Percentiles rank a stretch among this genome's conserved stretches.
These are phyloP conservation scores for Coregonus suidteri DNA, from an alignment of 2,797 vertebrate species.

Conservation along the genomic window DNA sequence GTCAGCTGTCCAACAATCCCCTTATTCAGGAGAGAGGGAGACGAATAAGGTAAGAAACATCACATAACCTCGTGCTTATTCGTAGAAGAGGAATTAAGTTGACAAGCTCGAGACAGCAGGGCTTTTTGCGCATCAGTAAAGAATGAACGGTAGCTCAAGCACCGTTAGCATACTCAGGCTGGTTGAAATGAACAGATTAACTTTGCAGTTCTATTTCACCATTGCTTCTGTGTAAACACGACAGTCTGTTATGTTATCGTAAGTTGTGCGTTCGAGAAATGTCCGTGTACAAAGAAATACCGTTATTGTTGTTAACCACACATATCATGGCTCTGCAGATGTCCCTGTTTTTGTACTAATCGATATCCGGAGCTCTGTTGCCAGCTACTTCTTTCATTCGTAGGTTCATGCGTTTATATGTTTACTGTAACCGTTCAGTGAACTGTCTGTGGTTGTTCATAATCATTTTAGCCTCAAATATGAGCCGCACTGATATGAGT, in stretches of 20 bases:
- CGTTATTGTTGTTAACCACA: slow-evolving; percentile 24
- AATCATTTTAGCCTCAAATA: not conserved
- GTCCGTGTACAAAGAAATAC: not conserved
- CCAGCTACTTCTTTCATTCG: slow-evolving; percentile 44
- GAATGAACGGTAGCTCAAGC: slow-evolving; percentile 24
- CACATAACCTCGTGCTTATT: not conserved
- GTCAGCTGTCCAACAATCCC: slow-evolving; percentile 11
- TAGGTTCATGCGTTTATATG: not conserved
- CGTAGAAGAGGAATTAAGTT: slow-evolving; percentile 50
- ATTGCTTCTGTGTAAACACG: not conserved
- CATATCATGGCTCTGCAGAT: slow-evolving; percentile 61
- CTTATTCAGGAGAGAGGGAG: slow-evolving; percentile 1
- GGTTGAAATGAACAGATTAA: slow-evolving; percentile 26
- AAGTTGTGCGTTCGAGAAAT: not conserved
- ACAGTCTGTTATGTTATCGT: not conserved
- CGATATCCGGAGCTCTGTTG: slow-evolving; percentile 33
- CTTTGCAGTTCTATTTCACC: slow-evolving; percentile 34
- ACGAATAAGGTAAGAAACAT: slow-evolving; percentile 61
- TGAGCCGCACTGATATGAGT: not conserved
- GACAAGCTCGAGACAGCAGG: slow-evolving; percentile 29
- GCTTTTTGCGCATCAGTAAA: slow-evolving; percentile 10
- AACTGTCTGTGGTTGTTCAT: not conserved
- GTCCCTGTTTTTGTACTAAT: slow-evolving; percentile 45
- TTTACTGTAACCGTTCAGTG: not conserved
- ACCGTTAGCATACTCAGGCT: slow-evolving; percentile 26